Percentiles rank a stretch among this genome's conserved stretches.
phyloP scores from a whole-genome alignment of 2,797 vertebrate species.

The Sarcoramphus papa region DNA sequence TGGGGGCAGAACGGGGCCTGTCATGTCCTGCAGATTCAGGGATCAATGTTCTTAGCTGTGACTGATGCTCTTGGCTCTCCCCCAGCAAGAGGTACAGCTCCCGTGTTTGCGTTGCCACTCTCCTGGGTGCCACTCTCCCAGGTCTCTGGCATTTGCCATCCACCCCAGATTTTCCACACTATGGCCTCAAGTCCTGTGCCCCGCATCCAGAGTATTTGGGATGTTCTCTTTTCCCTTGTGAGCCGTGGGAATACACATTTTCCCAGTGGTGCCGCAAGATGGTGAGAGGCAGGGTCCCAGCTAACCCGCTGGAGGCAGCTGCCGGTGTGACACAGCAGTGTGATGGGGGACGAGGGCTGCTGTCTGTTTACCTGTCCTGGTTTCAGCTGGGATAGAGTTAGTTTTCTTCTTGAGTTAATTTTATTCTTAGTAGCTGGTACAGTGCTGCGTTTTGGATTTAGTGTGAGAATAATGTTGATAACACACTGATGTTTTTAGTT shows the following conservation, averaged over 20 bases:
- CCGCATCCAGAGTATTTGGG: background rate
- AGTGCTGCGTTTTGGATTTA: too few species aligned
- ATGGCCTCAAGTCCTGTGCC: background rate
- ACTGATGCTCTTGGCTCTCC: background rate
- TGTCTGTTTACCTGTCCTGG: too few species aligned
- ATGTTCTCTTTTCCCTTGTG: background rate
- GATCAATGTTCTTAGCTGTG: background rate
- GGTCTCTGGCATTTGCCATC: background rate
- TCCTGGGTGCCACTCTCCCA: too few species aligned
- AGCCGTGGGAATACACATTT: background rate
- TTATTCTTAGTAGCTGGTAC: too few species aligned
- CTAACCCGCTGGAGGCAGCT: background rate
- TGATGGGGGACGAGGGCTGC: background rate
- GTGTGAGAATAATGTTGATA: too few species aligned
- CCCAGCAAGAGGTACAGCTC: background rate
- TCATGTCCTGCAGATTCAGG: background rate
- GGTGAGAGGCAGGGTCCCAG: background rate
- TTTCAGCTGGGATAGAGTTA: too few species aligned
- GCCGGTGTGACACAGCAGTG: background rate
- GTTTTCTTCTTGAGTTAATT: too few species aligned
- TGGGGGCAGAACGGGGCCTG: background rate
- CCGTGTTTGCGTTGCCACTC: accelerated
- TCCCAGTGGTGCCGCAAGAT: background rate
- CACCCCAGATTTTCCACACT: background rate
- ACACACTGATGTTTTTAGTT: too few species aligned